Evolutionary conservation across 2,797 vertebrate genomes (phyloP), one percentile per base, ranked within the genome.

Genomic region (Chromobotia macracanthus): DNA sequence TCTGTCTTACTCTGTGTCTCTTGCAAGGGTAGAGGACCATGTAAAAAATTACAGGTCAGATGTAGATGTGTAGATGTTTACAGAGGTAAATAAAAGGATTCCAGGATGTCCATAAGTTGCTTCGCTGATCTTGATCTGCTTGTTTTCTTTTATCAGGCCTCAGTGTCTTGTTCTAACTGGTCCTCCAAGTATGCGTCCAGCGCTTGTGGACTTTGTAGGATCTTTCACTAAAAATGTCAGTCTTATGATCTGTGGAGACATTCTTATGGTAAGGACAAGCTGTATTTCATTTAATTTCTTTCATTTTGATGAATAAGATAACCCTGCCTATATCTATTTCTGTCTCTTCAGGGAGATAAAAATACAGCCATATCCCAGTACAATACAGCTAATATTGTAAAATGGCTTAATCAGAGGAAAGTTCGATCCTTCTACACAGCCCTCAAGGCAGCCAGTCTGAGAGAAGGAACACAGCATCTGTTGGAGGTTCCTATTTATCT

Each of bases 221-320:
- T 86, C 89, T 58, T 92, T 95, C 82, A 95, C 93, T 3, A 95
- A 94, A 80, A 90, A 92, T 0, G 83, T 89, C 58, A 94, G 93
- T 81, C 91, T 94, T 50, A 93, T 93, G 93, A 91, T 94, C 82
- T 95, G 93, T 58, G 93, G 92, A 12, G 92, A 94, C 80, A 89
- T 93, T 28, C 69, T 92, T 41, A 90, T 82, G 87, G 93, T 95
- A 58, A 80, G 90, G 55, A 25, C 9, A 16, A 41, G 51, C 3
- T 51, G n/a, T 31, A 19, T 72, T 18, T 31, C 25, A 16, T 61
- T 61, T 31, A 13, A 18, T 21, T 3, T 55, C 7, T 55, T 21
- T 23, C 12, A 3, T 23, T 23, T 13, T 58, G 3, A 23, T 23
- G 11, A 11, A 58, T 25, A 23, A 23, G 53, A 19, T 1, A 41